Conservation (phyloP, 2,113 vertebrate genomes). For the Coracopsis vasa region DNA sequence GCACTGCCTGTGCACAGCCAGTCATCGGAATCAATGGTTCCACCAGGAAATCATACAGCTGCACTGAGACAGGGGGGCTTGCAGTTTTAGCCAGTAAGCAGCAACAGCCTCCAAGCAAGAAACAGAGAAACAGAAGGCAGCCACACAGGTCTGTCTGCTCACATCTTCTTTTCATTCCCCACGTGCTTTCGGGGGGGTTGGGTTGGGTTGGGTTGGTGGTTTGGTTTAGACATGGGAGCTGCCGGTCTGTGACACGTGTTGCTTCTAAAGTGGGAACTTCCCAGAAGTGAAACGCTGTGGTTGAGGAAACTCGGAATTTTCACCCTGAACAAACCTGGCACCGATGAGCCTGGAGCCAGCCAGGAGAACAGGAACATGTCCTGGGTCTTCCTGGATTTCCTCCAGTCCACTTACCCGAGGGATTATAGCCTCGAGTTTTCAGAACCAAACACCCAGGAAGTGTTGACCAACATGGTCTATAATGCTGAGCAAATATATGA, state of each 20-base stretch:
- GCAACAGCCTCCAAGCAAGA: background rate
- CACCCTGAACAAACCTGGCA: background rate
- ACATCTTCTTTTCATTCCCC: background rate
- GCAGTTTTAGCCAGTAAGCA: background rate
- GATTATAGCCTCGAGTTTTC: background rate
- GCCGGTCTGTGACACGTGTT: background rate
- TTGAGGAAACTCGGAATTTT: background rate
- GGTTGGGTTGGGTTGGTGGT: background rate
- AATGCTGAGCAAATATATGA: background rate
- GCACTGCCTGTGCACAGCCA: background rate
- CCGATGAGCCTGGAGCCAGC: background rate
- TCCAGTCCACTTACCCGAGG: background rate
- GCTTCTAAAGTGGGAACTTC: background rate
- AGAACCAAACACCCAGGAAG: background rate
- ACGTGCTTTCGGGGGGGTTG: too few species aligned
- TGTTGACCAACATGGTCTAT: background rate
- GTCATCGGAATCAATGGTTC: background rate
- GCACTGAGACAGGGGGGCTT: background rate
- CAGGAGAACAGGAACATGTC: background rate
- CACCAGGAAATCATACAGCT: fast-evolving
- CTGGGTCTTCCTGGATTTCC: background rate
- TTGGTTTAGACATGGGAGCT: background rate
- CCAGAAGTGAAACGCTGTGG: background rate
- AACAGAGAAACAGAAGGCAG: background rate
- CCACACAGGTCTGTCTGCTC: background rate